phyloP scores from a whole-genome alignment of 2,888 invertebrate species.

The Emesis russula region DNA sequence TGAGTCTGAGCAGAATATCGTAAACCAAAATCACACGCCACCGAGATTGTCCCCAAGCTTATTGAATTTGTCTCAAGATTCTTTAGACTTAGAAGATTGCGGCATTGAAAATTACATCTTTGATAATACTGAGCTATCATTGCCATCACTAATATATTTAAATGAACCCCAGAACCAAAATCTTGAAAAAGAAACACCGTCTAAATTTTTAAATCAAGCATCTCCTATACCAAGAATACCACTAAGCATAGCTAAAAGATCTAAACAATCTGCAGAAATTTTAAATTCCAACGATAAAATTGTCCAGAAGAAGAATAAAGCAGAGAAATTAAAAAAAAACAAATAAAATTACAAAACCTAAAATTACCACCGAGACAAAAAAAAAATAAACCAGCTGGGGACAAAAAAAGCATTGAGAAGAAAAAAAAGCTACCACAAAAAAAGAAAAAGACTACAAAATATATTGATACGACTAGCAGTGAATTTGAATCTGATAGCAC shows the following conservation, averaged over 20 bases:
- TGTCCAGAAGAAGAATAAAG: conserved; percentile 45
- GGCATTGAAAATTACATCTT: conserved; percentile 65
- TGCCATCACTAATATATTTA: conserved; percentile 65
- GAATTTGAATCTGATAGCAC: conserved; percentile 55
- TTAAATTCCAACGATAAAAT: conserved; percentile 39
- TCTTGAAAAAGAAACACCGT: conserved; percentile 61
- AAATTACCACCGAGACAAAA: conserved; percentile 39
- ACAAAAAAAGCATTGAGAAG: conserved; percentile 63
- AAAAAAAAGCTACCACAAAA: conserved; percentile 58
- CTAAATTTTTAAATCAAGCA: conserved; percentile 60
- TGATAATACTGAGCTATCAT: conserved; percentile 71
- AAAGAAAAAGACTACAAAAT: conserved; percentile 50
- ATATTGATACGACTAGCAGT: conserved; percentile 55
- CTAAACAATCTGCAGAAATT: conserved; percentile 41
- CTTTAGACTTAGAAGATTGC: conserved; percentile 52
- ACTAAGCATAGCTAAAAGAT: conserved; percentile 54
- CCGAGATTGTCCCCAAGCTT: conserved; percentile 30
- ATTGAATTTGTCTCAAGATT: conserved; percentile 64
- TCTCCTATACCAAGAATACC: conserved; percentile 64
- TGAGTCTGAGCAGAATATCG: conserved; percentile 60
- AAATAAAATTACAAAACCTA: conserved; percentile 52
- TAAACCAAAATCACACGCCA: conserved; percentile 30
- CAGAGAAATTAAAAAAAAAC: conserved; percentile 44
- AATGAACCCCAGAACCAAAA: conserved; percentile 64
- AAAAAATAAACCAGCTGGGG: conserved; percentile 66